Percentiles rank a stretch among this genome's conserved stretches.
phyloP scores from a whole-genome alignment of 2,113 vertebrate genomes.

The Crotalus helleri region DNA sequence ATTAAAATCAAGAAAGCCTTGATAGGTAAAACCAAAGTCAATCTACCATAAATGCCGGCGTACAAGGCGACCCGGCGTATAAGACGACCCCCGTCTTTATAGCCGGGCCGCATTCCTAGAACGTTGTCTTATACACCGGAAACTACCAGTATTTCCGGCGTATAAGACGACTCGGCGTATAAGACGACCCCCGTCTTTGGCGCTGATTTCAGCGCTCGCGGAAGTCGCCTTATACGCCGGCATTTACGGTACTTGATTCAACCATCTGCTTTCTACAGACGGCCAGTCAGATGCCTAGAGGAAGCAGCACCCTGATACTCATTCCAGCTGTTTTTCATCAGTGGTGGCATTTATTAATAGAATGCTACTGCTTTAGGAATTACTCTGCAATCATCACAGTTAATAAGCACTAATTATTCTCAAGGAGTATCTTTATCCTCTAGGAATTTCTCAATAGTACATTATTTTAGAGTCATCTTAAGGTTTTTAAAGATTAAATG shows the following conservation, averaged over 20 bases:
- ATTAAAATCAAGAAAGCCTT: not conserved
- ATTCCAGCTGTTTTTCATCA: not conserved
- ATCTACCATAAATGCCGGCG: too few species aligned
- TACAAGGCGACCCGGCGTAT: too few species aligned
- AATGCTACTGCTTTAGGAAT: not conserved
- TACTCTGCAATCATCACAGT: not conserved
- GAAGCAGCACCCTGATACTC: not conserved
- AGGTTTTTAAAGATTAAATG: not conserved
- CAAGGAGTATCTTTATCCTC: not conserved
- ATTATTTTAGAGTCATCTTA: not conserved
- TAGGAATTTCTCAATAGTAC: not conserved
- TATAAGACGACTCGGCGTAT: too few species aligned
- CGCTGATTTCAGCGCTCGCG: too few species aligned
- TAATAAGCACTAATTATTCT: not conserved
- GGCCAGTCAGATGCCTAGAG: not conserved
- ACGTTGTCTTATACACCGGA: too few species aligned
- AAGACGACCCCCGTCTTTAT: too few species aligned
- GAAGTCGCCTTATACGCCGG: too few species aligned
- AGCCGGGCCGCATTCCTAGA: too few species aligned
- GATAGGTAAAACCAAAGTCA: not conserved
- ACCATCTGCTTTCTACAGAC: not conserved
- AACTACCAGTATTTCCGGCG: too few species aligned
- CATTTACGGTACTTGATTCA: too few species aligned
- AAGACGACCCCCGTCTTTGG: too few species aligned
- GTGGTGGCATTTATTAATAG: not conserved